A percentile compares a stretch with the other conserved stretches of the same genome.
phyloP scores from a whole-genome alignment of 2,797 vertebrate genomes.

The Catamblyrhynchus diadema region DNA sequence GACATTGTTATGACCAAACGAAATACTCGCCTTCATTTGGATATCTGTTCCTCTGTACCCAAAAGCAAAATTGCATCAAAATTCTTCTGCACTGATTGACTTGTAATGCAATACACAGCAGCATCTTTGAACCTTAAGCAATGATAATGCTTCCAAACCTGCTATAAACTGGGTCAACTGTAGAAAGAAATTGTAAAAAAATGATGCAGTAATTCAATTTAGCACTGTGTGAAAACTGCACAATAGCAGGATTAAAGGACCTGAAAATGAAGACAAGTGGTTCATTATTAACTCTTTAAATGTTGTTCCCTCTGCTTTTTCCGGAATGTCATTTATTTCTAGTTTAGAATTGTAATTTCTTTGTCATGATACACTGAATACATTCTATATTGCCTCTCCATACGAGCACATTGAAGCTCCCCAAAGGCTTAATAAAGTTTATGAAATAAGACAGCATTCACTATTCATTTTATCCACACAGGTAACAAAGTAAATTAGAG shows the following conservation, averaged over 20 bases:
- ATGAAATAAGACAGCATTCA: slow-evolving; percentile 59
- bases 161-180: slow-evolving; percentile 59
- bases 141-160: slow-evolving; percentile 61
- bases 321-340: slow-evolving; percentile 3
- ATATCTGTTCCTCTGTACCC: slow-evolving; percentile 15
- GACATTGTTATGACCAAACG: slow-evolving; percentile 6
- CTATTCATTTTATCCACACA: slow-evolving; percentile 57
- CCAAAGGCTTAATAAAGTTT: slow-evolving; percentile 53
- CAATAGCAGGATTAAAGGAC: slow-evolving; percentile 60
- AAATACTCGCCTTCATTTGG: slow-evolving; percentile 26
- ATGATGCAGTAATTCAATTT: slow-evolving; percentile 66
- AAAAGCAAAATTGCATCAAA: slow-evolving; percentile 57
- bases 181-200: slow-evolving; percentile 51
- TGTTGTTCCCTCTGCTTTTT: slow-evolving; percentile 30
- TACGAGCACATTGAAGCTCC: slow-evolving; percentile 59
- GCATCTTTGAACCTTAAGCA: slow-evolving; percentile 53
- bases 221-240: slow-evolving; percentile 52
- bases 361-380: neutral
- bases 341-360: slow-evolving; percentile 19
- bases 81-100: slow-evolving; percentile 51
- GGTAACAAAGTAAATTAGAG: slow-evolving; percentile 17
- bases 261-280: slow-evolving; percentile 64
- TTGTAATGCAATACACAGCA: slow-evolving; percentile 48
- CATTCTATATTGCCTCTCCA: neutral
- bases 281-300: slow-evolving; percentile 63